Percentiles rank a stretch among this genome's conserved stretches.
These are phyloP conservation scores for Phania funesta DNA, from an alignment of 2,888 invertebrate species.

Conservation along the genomic window DNA sequence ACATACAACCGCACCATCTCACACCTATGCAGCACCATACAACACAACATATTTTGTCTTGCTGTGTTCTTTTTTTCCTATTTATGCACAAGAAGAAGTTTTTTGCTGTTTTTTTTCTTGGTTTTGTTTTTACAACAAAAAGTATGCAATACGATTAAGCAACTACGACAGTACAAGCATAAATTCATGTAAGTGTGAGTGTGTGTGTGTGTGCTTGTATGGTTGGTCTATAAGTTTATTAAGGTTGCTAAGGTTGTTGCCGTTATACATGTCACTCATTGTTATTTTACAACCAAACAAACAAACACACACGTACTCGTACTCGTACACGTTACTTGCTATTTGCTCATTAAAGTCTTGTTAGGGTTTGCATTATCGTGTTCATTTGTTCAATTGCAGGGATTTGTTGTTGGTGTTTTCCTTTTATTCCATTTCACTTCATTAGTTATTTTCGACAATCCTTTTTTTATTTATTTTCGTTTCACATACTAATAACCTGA, in stretches of 20 bases:
- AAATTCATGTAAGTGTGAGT: not conserved
- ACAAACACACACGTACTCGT: not conserved
- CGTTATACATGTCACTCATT: constrained; percentile 38
- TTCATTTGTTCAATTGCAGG: constrained; percentile 32
- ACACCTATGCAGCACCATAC: constrained; percentile 21
- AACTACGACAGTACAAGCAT: not conserved
- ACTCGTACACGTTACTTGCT: constrained; percentile 1
- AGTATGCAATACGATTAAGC: constrained; percentile 32
- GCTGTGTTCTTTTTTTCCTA: not conserved
- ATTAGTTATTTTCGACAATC: constrained; percentile 39
- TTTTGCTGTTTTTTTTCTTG: constrained; percentile 23
- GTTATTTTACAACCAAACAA: constrained; percentile 19
- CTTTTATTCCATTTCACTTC: constrained; percentile 1
- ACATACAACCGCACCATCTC: constrained; percentile 1
- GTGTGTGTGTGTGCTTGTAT: not conserved
- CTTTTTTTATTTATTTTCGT: constrained; percentile 42
- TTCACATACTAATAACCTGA: constrained; percentile 35
- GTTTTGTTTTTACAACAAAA: constrained; percentile 26
- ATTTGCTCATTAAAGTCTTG: constrained; percentile 48
- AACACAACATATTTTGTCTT: not conserved
- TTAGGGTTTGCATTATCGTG: constrained; percentile 52
- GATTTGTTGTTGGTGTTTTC: constrained; percentile 22
- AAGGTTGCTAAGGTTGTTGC: constrained; percentile 30
- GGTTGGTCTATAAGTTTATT: constrained; percentile 12
- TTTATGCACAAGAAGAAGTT: constrained; percentile 28